These are phyloP conservation scores for Drosophila bunnanda DNA, from an alignment of 2,888 invertebrate species.

Conservation along the genomic window DNA sequence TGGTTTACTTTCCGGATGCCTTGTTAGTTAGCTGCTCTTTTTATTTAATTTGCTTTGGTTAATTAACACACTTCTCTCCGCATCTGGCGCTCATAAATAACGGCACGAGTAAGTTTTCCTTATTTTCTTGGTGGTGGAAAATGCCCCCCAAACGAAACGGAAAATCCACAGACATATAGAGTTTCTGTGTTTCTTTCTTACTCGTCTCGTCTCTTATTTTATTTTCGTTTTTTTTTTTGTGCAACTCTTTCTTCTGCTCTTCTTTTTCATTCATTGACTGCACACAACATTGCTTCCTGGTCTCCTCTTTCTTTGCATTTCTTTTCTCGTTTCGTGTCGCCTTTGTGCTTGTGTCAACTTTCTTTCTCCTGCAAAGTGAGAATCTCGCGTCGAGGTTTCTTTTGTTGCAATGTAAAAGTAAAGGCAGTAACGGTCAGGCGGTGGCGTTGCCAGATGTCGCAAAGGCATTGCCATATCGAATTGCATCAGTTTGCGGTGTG, in stretches of 20 bases:
- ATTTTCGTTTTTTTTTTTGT: conserved; percentile 23
- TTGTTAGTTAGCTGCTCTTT: conserved; percentile 23
- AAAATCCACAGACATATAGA: conserved; percentile 29
- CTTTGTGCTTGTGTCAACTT: conserved; percentile 56
- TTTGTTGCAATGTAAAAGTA: conserved; percentile 29
- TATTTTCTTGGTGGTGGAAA: conserved; percentile 34
- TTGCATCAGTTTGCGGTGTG: conserved; percentile 30
- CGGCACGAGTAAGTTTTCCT: conserved; percentile 64
- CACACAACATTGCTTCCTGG: conserved; percentile 60
- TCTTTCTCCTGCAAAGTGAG: conserved; percentile 43
- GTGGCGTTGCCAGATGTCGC: conserved; percentile 40
- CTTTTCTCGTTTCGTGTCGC: conserved; percentile 19
- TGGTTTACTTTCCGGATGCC: conserved; percentile 62
- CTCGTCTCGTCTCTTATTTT: neutral
- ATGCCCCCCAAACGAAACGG: conserved; percentile 42
- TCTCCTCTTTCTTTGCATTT: conserved; percentile 59
- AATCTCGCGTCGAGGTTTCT: conserved; percentile 27
- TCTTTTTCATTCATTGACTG: conserved; percentile 57
- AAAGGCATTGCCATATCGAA: conserved; percentile 22
- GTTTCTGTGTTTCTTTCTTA: conserved; percentile 25
- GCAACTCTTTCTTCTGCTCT: conserved; percentile 12
- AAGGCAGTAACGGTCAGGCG: conserved; percentile 18
- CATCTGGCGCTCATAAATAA: conserved; percentile 59
- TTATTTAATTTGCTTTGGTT: conserved; percentile 45
- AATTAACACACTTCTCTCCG: conserved; percentile 71